phyloP scores from a whole-genome alignment of 2,113 vertebrate species.

The Circaetus cinerascens region DNA sequence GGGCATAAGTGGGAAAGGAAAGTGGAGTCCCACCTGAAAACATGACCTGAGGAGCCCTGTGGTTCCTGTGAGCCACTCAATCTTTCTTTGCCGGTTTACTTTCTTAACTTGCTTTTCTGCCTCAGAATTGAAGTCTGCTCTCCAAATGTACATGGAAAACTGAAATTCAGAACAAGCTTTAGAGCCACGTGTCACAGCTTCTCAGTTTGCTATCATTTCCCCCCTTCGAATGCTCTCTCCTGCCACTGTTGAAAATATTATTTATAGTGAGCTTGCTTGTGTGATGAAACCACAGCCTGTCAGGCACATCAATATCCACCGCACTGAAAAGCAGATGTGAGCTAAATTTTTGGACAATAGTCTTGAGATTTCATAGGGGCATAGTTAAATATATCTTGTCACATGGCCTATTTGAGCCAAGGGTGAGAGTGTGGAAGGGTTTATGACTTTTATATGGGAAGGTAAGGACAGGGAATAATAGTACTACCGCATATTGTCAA shows the following conservation, averaged over 20 bases:
- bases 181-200: neutral
- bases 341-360: constrained; percentile 17
- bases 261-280: neutral
- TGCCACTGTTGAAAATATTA: neutral
- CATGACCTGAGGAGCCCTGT: neutral
- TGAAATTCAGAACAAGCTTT: neutral
- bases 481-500: neutral
- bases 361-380: neutral
- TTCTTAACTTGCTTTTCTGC: neutral
- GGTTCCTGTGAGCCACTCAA: neutral
- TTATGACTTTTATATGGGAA: neutral
- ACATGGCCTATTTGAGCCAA: neutral
- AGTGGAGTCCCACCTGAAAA: neutral
- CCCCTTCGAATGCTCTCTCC: neutral
- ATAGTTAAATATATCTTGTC: neutral
- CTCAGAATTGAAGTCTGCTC: neutral
- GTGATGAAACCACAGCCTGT: neutral
- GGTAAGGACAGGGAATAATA: neutral
- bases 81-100: neutral
- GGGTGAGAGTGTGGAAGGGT: neutral
- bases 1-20: neutral
- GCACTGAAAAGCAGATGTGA: constrained; percentile 6
- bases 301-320: neutral
- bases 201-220: neutral
- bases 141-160: neutral